Evolutionary conservation across 2,888 invertebrate species (phyloP), one percentile per base, ranked within the genome.

Genomic region (Hymenopus coronatus): DNA sequence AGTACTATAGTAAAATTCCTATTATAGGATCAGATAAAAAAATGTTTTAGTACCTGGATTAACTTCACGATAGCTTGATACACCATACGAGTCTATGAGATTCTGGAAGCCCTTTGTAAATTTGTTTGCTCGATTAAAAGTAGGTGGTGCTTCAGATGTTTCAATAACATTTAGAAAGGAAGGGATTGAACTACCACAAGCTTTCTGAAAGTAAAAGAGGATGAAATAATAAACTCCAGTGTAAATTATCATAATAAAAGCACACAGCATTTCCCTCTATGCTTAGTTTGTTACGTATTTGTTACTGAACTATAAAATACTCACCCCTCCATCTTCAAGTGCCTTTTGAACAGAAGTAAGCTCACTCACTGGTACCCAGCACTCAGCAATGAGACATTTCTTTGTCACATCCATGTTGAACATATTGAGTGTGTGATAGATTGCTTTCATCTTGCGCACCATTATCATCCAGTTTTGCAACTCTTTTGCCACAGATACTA

Each of bases 1-100:
- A 99, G 99, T 84, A 99, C 93, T 94, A 99, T 99, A 14, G 99
- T 99, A 94, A 99, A 99, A 0, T 98, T 98, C 91, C 99, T 97
- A 92, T 97, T 94, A 40, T 97, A 97, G 94, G 95, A 98, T 30
- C 84, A 89, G 28, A 88, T 83, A 14, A 46, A 85, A 27, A 8
- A 83, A 28, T 40, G 54, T 28, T 84, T 15, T 82, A 88, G 91
- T 90, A 96, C 96, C 96, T 91, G 98, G 98, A 94, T 98, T 99
- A 90, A 97, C 97, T 94, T 99, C 99, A 90, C 98, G 95, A 93
- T 99, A 99, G 70, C 96, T 96, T 88, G 98, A 97, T 40, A 98
- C 96, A 89, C 98, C 99, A 92, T 99, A 99, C 0, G 99, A 95
- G 93, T 99, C 98, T 91, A 99, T 98, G 91, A 99, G 95, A 92